Evolutionary conservation across 2,888 invertebrate species (phyloP), one percentile per base, ranked within the genome.

Genomic region (Nomada fabriciana): DNA sequence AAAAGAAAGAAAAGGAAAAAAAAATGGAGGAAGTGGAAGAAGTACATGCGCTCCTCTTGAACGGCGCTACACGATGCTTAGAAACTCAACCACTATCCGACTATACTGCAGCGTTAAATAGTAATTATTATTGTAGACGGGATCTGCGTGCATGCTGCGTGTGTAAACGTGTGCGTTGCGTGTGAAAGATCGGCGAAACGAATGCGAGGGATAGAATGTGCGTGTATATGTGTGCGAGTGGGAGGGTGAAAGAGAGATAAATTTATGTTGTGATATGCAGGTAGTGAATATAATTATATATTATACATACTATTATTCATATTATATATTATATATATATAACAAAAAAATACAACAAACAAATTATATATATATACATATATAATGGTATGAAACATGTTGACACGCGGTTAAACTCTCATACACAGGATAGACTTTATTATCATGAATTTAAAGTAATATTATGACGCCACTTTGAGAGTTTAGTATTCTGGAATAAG

Each of bases 201-300:
- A 72, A 57, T 61, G 53, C 2, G 43, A 23, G 61, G 57, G 23
- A 15, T 57, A 42, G 36, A n/a, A 36, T 36, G 36, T 5, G 36
- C 36, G 36, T 36, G 36, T 36, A 36, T 36, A 36, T 36, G 36
- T 36, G 52, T 18, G 29, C 2, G 20, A n/a, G 65, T 5, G 52
- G 3, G 65, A 53, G 76, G 72, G 69, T 29, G 55, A 18, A 57
- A 29, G 69, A 73, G 50, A 36, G 68, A 76, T 73, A 92, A 91
- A 91, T 93, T 92, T 92, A 93, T 93, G 93, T 93, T 94, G 93
- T 94, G 94, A 94, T 94, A 94, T 92, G 93, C 93, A 92, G 91
- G 92, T 93, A 93, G 93, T 91, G 82, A 86, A 85, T 84, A 86
- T 85, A 87, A 70, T 88, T 86, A 87, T 83, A 85, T 84, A 85